Conservation (phyloP, 37 sponge, comb jelly and placozoan genomes). For the Hormiphora californensis region DNA sequence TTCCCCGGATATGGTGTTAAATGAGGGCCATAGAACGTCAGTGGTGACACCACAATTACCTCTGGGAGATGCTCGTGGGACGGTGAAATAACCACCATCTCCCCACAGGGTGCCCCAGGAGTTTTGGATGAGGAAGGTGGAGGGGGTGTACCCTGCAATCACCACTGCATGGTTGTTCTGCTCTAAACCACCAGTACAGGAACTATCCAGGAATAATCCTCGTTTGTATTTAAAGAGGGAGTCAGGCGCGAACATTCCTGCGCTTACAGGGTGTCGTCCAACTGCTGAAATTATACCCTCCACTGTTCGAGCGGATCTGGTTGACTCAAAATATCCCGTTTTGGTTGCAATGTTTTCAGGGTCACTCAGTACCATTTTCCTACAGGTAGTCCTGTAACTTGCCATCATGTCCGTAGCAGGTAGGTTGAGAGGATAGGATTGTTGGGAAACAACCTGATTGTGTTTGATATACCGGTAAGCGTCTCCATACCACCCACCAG, state of each 20-base stretch:
- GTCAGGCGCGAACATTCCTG: background rate
- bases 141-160: background rate
- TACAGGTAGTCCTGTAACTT: background rate
- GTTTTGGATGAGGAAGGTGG: background rate
- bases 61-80: background rate
- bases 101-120: background rate
- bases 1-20: background rate
- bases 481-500: conserved; percentile 6
- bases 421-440: background rate
- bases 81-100: background rate
- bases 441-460: background rate
- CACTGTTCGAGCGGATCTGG: background rate
- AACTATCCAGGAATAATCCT: background rate
- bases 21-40: background rate
- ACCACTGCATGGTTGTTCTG: background rate
- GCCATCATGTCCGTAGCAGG: background rate
- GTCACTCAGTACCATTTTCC: background rate
- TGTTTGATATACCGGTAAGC: background rate
- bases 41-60: background rate
- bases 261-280: background rate
- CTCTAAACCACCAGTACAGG: background rate
- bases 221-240: background rate
- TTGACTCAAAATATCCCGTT: background rate
- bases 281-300: background rate
- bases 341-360: background rate